Evolutionary conservation across 2,797 vertebrate species (phyloP).

Genomic region (Rhodeus uyekii): DNA sequence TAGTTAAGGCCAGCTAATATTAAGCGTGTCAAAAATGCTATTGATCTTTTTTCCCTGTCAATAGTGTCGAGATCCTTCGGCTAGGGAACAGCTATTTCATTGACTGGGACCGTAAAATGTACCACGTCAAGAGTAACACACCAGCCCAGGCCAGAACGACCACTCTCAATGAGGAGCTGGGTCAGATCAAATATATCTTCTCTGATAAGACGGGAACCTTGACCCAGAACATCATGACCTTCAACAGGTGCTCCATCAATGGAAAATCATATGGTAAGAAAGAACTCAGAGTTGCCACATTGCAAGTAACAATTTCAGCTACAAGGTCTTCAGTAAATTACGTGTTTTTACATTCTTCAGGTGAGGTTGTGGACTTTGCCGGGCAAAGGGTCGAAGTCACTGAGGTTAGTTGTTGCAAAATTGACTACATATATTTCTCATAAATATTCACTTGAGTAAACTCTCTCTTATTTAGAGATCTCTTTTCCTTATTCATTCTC

Average conservation of each 20-base stretch:
- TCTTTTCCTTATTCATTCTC: neutral
- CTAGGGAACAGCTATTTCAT: conserved; percentile 94
- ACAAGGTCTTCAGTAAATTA: neutral
- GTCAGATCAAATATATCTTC: conserved; percentile 95
- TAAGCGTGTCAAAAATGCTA: neutral
- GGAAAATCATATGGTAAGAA: conserved; percentile 85
- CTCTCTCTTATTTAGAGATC: too few species aligned
- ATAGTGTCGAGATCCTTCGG: conserved; percentile 92
- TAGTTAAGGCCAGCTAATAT: too few species aligned
- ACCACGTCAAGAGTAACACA: conserved; percentile 81
- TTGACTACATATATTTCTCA: too few species aligned
- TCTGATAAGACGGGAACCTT: conserved; percentile 96
- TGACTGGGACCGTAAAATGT: conserved; percentile 96
- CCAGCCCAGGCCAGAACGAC: conserved; percentile 90
- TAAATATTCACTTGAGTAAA: neutral
- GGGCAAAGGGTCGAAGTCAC: conserved; percentile 78
- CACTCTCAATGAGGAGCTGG: conserved; percentile 93
- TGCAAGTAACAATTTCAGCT: neutral
- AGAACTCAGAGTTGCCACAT: neutral
- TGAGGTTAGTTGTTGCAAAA: conserved; percentile 71
- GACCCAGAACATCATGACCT: conserved; percentile 95
- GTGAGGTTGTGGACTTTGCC: conserved; percentile 74
- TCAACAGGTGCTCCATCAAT: conserved; percentile 91
- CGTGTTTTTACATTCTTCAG: conserved; percentile 69
- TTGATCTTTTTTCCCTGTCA: neutral